Base-by-base conservation (phyloP, 2,113 vertebrate genomes). In the Thryonomys swinderianus region DNA sequence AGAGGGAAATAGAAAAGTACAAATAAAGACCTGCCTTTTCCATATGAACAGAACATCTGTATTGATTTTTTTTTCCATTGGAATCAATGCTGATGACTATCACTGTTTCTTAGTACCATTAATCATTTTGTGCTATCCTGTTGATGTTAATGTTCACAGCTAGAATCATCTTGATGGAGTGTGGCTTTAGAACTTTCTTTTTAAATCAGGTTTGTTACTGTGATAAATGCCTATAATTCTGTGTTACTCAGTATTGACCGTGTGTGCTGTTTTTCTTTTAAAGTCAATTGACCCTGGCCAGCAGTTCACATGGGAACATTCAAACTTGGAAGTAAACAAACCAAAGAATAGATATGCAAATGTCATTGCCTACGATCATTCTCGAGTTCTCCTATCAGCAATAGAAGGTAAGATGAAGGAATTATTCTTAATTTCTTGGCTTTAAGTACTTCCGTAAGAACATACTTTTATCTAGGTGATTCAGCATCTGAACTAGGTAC, bases 271-370 rank as follows among this genome's bases (percentile, higher is more conserved):
- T 98, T 97, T 94, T 98, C 53, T 96, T 97, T 98, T 98, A 5
- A 98, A 99, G 99, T 99, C 99, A 82, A 98, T 99, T 97, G 99
- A 99, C 96, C 99, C 99, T 2, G 99, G 99, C 51, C 99, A 99
- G 97, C 99, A 99, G 98, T 99, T 99, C 97, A 99, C 99, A 16
- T 99, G 99, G 99, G 99, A 99, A 61, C 99, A 99, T 95, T 99
- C 99, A 76, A 99, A 99, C 98, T 98, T 99, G 98, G 99, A 99
- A 98, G 99, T 99, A 97, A 99, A 99, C 98, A 99, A 99, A 99
- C 99, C 99, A 99, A 99, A 99, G 99, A 99, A 99, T 93, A 99
- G 99, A 99, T 99, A 99, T 34, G 99, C 99, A 66, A 99, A 99
- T 96, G 99, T 99, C 97, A 99, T 99, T 92, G 99, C 99, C 53